phyloP scores from a whole-genome alignment of 2,797 vertebrate species.

The Austrolebias charrua region DNA sequence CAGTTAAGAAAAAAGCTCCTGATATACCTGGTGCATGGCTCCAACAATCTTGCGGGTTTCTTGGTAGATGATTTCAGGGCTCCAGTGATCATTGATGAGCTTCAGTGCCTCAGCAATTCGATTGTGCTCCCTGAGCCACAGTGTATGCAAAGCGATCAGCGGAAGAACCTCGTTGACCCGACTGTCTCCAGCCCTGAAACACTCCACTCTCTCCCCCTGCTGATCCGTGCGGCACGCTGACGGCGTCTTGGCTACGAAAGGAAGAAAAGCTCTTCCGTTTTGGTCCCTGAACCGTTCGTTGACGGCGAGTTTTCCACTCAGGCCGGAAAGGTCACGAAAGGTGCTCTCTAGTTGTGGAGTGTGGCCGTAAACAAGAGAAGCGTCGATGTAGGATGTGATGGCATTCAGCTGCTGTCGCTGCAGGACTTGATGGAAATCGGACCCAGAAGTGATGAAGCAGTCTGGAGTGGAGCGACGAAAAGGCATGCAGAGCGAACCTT shows the following conservation, averaged over 20 bases:
- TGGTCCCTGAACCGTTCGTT: constrained; percentile 77
- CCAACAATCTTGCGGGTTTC: constrained; percentile 92
- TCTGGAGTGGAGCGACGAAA: constrained; percentile 87
- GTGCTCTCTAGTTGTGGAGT: constrained; percentile 63
- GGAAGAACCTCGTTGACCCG: constrained; percentile 87
- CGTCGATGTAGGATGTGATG: constrained; percentile 91
- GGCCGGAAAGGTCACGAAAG: constrained; percentile 82
- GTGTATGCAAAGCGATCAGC: constrained; percentile 83
- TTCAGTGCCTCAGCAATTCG: constrained; percentile 82
- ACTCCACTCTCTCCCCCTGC: constrained; percentile 77
- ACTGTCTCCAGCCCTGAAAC: constrained; percentile 89
- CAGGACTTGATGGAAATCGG: constrained; percentile 47
- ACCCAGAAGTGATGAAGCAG: constrained; percentile 59
- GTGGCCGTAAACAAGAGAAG: constrained; percentile 89
- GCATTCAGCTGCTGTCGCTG: constrained; percentile 89
- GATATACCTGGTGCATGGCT: constrained; percentile 90
- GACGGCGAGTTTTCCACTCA: constrained; percentile 82
- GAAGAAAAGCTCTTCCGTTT: constrained; percentile 79
- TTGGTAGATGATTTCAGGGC: constrained; percentile 82
- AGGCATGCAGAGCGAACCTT: constrained; percentile 80
- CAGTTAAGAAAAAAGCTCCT: too few relatives aligned
- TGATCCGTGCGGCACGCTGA: constrained; percentile 78
- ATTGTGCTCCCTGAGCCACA: constrained; percentile 96
- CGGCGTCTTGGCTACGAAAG: constrained; percentile 72
- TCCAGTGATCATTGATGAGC: constrained; percentile 87